A percentile compares a stretch with the other conserved stretches of the same genome.
phyloP scores from a whole-genome alignment of 2,797 vertebrate genomes.

The Pantherophis vulpinus region DNA sequence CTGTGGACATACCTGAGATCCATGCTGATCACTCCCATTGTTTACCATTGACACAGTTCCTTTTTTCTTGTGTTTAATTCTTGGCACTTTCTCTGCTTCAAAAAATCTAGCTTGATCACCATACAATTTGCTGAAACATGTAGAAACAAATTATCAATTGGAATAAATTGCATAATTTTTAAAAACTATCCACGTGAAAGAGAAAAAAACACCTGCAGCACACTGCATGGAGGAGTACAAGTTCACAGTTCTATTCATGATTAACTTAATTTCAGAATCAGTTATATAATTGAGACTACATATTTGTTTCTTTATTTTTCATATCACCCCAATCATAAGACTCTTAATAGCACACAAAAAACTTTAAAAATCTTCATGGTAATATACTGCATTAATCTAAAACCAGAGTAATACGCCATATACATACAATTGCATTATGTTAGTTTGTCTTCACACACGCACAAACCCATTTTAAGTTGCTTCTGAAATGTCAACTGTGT shows the following conservation, averaged over 20 bases:
- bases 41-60: constrained; percentile 98
- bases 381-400: background rate
- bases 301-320: background rate
- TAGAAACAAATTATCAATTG: background rate
- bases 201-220: background rate
- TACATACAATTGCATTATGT: background rate
- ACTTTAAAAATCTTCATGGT: background rate
- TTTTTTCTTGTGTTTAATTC: constrained; percentile 95
- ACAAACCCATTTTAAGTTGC: background rate
- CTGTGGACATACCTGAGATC: constrained; percentile 85
- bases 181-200: background rate
- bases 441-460: background rate
- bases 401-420: background rate
- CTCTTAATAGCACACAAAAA: background rate
- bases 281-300: background rate
- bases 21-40: constrained; percentile 90
- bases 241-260: background rate
- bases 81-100: constrained; percentile 87
- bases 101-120: constrained; percentile 95
- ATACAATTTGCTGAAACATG: constrained; percentile 85
- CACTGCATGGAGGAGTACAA: background rate
- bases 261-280: background rate
- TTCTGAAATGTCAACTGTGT: background rate
- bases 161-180: background rate
- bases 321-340: background rate